Percentiles rank a stretch among this genome's conserved stretches.
phyloP scores from a whole-genome alignment of 1,140 invertebrate genomes.

The Nomia melanderi region DNA sequence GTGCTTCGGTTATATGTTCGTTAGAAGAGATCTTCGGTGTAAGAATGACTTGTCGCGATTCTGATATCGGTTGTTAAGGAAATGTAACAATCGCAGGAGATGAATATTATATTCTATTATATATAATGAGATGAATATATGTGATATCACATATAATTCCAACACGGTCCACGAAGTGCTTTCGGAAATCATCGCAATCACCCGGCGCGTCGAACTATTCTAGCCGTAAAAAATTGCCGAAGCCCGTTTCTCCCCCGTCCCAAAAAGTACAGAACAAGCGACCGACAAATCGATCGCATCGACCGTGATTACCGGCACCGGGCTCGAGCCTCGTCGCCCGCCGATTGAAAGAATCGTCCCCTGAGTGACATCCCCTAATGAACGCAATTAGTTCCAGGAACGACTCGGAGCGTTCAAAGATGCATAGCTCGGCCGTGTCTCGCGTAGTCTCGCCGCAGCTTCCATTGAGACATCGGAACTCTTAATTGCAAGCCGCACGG shows the following conservation, averaged over 20 bases:
- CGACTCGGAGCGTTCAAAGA: conserved; percentile 21
- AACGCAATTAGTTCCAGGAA: conserved; percentile 35
- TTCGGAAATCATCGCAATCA: no score
- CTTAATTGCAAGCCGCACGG: conserved; percentile 54
- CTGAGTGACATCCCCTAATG: conserved; percentile 32
- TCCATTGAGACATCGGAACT: conserved; percentile 63
- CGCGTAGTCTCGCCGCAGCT: conserved; percentile 12
- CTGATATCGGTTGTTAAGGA: no score
- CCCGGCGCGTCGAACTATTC: no score
- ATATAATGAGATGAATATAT: no score
- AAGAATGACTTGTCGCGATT: no score
- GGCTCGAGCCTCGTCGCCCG: not conserved
- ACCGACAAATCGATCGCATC: conserved; percentile 4
- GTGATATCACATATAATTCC: no score
- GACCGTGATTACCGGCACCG: not conserved
- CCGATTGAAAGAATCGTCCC: not conserved
- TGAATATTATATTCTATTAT: no score
- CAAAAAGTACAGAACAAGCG: not conserved
- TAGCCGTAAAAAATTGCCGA: no score
- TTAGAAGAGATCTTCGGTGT: no score
- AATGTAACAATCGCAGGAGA: no score
- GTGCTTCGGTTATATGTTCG: no score
- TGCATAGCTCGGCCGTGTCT: conserved; percentile 18
- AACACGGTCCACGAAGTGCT: no score
- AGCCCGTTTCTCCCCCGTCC: not conserved